phyloP scores from a whole-genome alignment of 2,113 vertebrate genomes.

The Engystomops pustulosus region DNA sequence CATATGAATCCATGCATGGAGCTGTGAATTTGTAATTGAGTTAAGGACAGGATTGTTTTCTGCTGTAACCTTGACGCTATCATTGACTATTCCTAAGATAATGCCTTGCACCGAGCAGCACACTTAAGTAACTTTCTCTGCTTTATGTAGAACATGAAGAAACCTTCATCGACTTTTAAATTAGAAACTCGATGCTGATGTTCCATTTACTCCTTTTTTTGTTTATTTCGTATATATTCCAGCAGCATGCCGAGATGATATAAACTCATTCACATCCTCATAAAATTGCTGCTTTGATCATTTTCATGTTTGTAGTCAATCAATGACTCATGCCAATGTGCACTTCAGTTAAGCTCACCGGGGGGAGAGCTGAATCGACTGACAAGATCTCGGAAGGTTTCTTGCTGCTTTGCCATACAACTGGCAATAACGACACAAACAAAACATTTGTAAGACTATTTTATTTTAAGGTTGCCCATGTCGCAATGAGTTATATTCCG shows the following conservation, averaged over 20 bases:
- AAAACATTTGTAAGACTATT: not conserved
- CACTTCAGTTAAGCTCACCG: conserved; percentile 32
- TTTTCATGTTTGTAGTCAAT: conserved; percentile 44
- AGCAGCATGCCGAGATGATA: conserved; percentile 24
- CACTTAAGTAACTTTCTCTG: conserved; percentile 13
- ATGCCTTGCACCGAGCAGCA: too few relatives aligned
- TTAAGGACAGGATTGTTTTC: not conserved
- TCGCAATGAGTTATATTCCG: conserved; percentile 6
- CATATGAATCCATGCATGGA: not conserved
- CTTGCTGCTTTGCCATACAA: conserved; percentile 5
- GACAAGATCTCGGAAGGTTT: conserved; percentile 11
- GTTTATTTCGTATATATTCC: conserved; percentile 4
- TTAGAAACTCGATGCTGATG: conserved; percentile 10
- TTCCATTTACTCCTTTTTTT: conserved; percentile 15
- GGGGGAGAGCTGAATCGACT: conserved; percentile 2
- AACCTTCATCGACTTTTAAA: conserved; percentile 36
- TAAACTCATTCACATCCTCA: conserved; percentile 12
- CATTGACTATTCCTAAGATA: not conserved
- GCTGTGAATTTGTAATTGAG: not conserved
- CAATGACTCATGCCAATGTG: conserved; percentile 35
- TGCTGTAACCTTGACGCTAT: not conserved
- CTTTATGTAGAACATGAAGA: conserved; percentile 27
- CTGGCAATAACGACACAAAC: not conserved
- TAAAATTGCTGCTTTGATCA: conserved; percentile 28
- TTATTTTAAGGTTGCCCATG: not conserved